These are phyloP conservation scores for Oreotrochilus melanogaster DNA, from an alignment of 2,113 vertebrate species.

Conservation along the genomic window DNA sequence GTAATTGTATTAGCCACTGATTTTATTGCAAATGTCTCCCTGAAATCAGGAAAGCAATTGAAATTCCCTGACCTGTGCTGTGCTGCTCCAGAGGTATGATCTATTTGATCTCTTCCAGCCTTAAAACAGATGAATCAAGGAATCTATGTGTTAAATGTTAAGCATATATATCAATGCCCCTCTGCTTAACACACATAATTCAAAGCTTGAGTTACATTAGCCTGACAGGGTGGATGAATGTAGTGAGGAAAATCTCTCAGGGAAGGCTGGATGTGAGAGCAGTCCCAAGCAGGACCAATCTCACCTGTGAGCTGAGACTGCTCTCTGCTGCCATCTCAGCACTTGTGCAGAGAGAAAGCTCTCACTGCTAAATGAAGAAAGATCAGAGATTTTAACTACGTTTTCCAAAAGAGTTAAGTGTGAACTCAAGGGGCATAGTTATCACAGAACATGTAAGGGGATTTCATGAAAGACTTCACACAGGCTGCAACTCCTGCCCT, in stretches of 20 bases:
- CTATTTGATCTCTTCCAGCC: background rate
- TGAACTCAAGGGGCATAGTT: background rate
- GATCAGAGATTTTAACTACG: background rate
- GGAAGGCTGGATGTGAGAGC: background rate
- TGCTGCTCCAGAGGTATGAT: background rate
- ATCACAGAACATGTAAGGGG: background rate
- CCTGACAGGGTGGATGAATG: background rate
- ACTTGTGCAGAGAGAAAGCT: background rate
- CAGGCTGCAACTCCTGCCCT: background rate
- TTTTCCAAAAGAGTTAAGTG: background rate
- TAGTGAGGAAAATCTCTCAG: background rate
- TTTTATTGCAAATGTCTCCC: background rate
- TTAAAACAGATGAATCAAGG: conserved; percentile 37
- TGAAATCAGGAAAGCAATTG: background rate
- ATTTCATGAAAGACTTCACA: background rate
- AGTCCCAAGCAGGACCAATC: background rate
- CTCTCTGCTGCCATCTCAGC: conserved; percentile 27
- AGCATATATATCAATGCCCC: background rate
- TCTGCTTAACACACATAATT: background rate
- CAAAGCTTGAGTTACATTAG: background rate
- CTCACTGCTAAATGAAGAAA: background rate
- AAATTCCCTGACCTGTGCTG: background rate
- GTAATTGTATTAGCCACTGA: background rate
- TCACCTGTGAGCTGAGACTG: background rate
- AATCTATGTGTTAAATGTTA: background rate